Evolutionary conservation across 2,888 invertebrate genomes (phyloP).

Genomic region (Leucophenga montana): DNA sequence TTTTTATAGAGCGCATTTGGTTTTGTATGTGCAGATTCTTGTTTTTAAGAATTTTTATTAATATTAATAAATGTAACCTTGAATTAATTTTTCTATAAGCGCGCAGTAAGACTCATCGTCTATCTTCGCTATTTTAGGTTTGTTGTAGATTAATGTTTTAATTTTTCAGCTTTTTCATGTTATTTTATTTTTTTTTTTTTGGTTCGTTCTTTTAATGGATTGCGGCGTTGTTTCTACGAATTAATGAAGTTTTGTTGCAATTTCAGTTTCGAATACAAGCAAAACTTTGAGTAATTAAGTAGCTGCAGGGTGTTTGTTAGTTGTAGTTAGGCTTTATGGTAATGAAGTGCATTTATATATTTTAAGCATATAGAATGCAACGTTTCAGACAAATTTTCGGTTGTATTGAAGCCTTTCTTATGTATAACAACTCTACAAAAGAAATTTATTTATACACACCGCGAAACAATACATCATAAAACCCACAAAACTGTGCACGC

Average conservation of each 20-base stretch:
- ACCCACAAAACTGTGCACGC: too few species aligned
- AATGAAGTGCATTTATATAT: background rate
- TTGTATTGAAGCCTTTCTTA: too few species aligned
- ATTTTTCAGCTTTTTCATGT: conserved; percentile 41
- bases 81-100: conserved; percentile 63
- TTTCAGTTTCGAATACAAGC: background rate
- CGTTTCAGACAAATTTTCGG: too few species aligned
- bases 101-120: background rate
- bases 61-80: conserved; percentile 68
- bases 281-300: conserved; percentile 20
- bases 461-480: too few species aligned
- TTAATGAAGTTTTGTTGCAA: conserved; percentile 7
- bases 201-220: background rate
- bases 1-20: background rate
- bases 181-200: too few species aligned
- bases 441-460: too few species aligned
- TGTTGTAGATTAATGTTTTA: conserved; percentile 59
- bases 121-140: background rate
- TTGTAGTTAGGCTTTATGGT: background rate
- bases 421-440: too few species aligned
- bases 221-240: background rate
- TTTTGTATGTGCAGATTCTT: background rate
- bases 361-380: too few species aligned
- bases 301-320: background rate
- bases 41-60: conserved; percentile 45